Evolutionary conservation across 2,888 invertebrate species (phyloP).

Genomic region (Nomada hirtipes): DNA sequence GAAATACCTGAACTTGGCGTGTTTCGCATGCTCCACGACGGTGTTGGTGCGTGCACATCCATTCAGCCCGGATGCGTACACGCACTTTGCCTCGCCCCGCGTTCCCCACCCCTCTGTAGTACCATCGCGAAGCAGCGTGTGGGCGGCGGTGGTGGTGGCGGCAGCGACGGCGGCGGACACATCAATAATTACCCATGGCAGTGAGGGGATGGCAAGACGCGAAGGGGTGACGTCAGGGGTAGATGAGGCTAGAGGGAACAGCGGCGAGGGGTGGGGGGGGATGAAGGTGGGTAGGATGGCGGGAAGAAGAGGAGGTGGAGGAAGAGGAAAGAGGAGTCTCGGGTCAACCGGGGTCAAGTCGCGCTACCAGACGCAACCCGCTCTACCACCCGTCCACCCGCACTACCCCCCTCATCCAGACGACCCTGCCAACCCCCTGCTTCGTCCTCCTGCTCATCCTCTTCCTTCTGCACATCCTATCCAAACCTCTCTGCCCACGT

Average conservation of each 20-base stretch:
- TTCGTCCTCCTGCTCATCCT: slow-evolving; percentile 51
- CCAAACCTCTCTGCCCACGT: slow-evolving; percentile 72
- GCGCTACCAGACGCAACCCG: slow-evolving; percentile 84
- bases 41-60: slow-evolving; percentile 60
- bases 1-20: slow-evolving; percentile 58
- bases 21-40: slow-evolving; percentile 44
- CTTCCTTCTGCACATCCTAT: slow-evolving; percentile 65
- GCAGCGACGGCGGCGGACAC: slow-evolving; percentile 81
- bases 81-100: slow-evolving; percentile 63
- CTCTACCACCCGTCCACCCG: slow-evolving; percentile 74
- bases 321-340: slow-evolving; percentile 77
- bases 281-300: slow-evolving; percentile 66
- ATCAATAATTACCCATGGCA: slow-evolving; percentile 83
- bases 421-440: slow-evolving; percentile 63
- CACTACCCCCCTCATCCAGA: slow-evolving; percentile 69
- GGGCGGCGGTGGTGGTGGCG: slow-evolving; percentile 66
- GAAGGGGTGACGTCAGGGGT: slow-evolving; percentile 67
- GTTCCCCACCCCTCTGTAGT: slow-evolving; percentile 19
- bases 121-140: slow-evolving; percentile 65
- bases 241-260: slow-evolving; percentile 64
- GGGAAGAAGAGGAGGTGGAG: slow-evolving; percentile 68
- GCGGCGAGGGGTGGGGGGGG: slow-evolving; percentile 50
- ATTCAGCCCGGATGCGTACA: slow-evolving; percentile 60
- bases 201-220: slow-evolving; percentile 76
- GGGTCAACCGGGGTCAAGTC: slow-evolving; percentile 84